Conservation (phyloP, 2,113 vertebrate species). For the Symphodus melops region DNA sequence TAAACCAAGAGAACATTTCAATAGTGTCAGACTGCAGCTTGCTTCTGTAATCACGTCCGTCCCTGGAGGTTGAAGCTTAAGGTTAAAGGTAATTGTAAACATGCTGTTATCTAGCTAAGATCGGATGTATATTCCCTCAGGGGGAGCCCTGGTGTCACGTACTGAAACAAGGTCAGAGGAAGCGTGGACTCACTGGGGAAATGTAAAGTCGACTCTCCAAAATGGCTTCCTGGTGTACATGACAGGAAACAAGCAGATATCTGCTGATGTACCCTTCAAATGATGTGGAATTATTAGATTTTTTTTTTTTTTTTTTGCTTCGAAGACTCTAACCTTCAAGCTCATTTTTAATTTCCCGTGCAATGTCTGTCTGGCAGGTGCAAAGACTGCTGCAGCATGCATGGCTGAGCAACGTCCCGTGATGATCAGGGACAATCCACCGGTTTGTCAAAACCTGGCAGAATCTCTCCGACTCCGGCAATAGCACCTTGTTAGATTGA, state of each 20-base stretch:
- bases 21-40: conserved; percentile 25
- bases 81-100: conserved; percentile 79
- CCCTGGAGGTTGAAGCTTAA: conserved; percentile 60
- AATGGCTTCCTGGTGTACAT: conserved; percentile 48
- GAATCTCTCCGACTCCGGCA: conserved; percentile 80
- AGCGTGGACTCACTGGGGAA: conserved; percentile 72
- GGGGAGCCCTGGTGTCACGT: conserved; percentile 68
- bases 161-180: conserved; percentile 68
- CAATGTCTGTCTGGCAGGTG: conserved; percentile 52
- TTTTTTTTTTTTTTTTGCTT: neutral
- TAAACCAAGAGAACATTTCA: neutral
- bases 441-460: conserved; percentile 81
- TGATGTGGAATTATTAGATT: conserved; percentile 40
- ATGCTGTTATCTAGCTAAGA: conserved; percentile 66
- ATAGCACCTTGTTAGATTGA: conserved; percentile 98
- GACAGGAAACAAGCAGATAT: conserved; percentile 56
- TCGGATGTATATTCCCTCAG: conserved; percentile 67
- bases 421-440: conserved; percentile 82
- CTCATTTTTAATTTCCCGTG: conserved; percentile 62
- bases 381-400: conserved; percentile 61
- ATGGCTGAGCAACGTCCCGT: conserved; percentile 75
- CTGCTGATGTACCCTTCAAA: conserved; percentile 40
- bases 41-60: conserved; percentile 57
- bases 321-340: conserved; percentile 46
- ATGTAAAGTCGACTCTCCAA: conserved; percentile 53